These are phyloP conservation scores for Pocota personata DNA, from an alignment of 2,888 invertebrate genomes.

Conservation along the genomic window DNA sequence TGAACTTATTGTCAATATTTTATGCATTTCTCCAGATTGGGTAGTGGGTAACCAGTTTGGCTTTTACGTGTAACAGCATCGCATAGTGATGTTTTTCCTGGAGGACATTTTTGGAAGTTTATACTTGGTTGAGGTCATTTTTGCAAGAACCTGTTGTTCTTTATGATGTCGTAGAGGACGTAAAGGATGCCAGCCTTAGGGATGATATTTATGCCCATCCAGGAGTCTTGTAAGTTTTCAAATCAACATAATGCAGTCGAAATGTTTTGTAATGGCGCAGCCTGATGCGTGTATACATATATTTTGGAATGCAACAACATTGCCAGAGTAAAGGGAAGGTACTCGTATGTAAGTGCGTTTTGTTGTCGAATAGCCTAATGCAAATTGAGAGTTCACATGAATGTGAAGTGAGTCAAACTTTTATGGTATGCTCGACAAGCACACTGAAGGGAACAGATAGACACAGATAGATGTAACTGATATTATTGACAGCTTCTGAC, in stretches of 20 bases:
- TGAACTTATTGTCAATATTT: conserved; percentile 69
- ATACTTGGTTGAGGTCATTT: conserved; percentile 16
- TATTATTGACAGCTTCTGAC: no score
- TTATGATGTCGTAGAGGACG: conserved; percentile 49
- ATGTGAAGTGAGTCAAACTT: conserved; percentile 14
- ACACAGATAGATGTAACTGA: no score
- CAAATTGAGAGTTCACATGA: conserved; percentile 9
- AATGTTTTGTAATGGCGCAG: conserved; percentile 48
- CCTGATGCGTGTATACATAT: conserved; percentile 34
- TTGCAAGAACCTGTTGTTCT: conserved; percentile 61
- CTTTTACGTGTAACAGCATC: conserved; percentile 8
- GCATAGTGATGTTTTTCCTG: conserved; percentile 43
- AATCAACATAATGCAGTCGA: conserved; percentile 67
- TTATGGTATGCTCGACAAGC: not conserved
- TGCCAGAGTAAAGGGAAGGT: no score
- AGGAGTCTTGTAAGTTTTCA: conserved; percentile 50
- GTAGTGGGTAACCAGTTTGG: not conserved
- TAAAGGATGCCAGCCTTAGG: conserved; percentile 13
- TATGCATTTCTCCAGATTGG: conserved; percentile 35
- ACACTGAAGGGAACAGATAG: no score
- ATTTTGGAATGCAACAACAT: conserved; percentile 8
- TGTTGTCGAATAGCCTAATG: conserved; percentile 25
- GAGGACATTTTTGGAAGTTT: conserved; percentile 28
- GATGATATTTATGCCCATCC: conserved; percentile 48
- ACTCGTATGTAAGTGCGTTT: conserved; percentile 40